phyloP scores from a whole-genome alignment of 2,797 vertebrate species.

The Paguma larvata region DNA sequence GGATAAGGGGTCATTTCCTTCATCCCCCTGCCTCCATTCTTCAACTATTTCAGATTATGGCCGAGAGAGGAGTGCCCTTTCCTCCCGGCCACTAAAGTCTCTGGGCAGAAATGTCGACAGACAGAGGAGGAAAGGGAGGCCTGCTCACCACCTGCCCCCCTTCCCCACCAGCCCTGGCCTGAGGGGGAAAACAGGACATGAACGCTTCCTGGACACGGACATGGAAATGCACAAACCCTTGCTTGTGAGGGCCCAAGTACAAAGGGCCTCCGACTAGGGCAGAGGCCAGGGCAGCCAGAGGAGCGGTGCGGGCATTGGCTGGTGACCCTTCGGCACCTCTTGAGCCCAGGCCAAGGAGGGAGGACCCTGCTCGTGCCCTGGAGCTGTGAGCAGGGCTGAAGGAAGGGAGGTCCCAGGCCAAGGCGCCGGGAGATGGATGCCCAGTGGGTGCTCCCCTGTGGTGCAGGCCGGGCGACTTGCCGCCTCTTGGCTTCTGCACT shows the following conservation, averaged over 20 bases:
- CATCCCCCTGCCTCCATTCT: background rate
- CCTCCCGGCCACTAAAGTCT: slow-evolving; percentile 20
- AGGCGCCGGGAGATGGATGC: background rate
- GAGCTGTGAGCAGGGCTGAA: background rate
- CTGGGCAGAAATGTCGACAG: slow-evolving; percentile 23
- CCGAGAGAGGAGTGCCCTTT: background rate
- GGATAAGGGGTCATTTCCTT: background rate
- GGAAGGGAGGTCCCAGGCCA: background rate
- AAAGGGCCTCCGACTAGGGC: background rate
- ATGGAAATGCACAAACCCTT: slow-evolving; percentile 14
- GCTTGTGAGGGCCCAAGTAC: background rate
- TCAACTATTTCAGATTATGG: background rate
- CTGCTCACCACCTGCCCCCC: background rate
- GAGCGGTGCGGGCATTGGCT: background rate
- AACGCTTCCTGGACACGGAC: slow-evolving; percentile 74
- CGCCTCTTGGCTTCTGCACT: background rate
- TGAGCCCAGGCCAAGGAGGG: background rate
- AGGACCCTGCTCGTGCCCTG: background rate
- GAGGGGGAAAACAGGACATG: slow-evolving; percentile 79
- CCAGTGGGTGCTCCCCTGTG: background rate
- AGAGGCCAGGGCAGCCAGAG: background rate
- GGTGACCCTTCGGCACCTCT: background rate
- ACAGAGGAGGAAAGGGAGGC: slow-evolving; percentile 27
- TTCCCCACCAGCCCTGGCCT: slow-evolving; percentile 5
- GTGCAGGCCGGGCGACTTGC: background rate